Evolutionary conservation across 2,888 invertebrate genomes (phyloP).

Genomic region (Myopa testacea): DNA sequence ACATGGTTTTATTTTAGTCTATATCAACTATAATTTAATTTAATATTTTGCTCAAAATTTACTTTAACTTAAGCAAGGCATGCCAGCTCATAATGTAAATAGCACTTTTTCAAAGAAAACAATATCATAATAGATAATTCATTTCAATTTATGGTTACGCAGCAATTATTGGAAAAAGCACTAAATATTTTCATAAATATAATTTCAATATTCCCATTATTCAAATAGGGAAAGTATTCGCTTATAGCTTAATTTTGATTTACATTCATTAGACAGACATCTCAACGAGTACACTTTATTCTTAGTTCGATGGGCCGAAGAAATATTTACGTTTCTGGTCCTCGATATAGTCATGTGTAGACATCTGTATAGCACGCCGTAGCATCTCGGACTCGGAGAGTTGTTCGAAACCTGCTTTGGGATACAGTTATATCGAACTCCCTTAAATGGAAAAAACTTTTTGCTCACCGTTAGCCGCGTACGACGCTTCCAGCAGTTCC

Average conservation of each 20-base stretch:
- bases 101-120: no score
- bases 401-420: conserved; percentile 55
- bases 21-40: background rate
- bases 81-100: no score
- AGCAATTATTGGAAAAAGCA: no score
- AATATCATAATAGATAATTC: no score
- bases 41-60: background rate
- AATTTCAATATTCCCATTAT: background rate
- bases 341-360: conserved; percentile 67
- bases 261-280: background rate
- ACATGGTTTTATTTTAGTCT: conserved; percentile 1
- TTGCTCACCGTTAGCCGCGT: conserved; percentile 63
- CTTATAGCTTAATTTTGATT: conserved; percentile 10
- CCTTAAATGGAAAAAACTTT: background rate
- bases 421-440: conserved; percentile 2
- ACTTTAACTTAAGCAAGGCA: no score
- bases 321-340: conserved; percentile 66
- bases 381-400: conserved; percentile 67
- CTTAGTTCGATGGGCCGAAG: conserved; percentile 55
- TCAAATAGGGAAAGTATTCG: background rate
- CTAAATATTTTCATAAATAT: background rate
- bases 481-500: conserved; percentile 67
- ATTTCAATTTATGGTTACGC: no score
- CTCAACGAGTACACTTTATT: background rate
- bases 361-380: conserved; percentile 67